These are phyloP conservation scores for Solea senegalensis DNA, from an alignment of 2,113 vertebrate species.

Conservation along the genomic window DNA sequence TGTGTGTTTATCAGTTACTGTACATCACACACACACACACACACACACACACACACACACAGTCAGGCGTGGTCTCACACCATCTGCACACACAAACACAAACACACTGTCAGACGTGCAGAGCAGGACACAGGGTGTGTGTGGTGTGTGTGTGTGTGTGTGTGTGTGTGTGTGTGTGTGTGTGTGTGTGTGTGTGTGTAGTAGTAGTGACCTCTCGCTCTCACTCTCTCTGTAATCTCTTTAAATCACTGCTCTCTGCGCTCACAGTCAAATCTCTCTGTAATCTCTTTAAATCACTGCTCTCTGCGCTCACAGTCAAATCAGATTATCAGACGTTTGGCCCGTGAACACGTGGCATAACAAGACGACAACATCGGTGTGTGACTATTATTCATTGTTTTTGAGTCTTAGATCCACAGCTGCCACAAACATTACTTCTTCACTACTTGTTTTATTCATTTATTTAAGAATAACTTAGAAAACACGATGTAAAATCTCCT, in stretches of 20 bases:
- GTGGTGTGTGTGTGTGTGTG: too few species aligned
- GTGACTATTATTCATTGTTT: too few species aligned
- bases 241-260: conserved; percentile 20
- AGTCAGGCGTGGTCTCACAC: conserved; percentile 26
- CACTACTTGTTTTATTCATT: too few species aligned
- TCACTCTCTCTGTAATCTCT: conserved; percentile 16
- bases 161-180: too few species aligned
- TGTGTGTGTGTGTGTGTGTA: too few species aligned
- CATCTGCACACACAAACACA: conserved; percentile 25
- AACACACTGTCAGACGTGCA: conserved; percentile 9
- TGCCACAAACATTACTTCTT: too few species aligned
- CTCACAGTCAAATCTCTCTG: conserved; percentile 21
- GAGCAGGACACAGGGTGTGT: neutral
- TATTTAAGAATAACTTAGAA: too few species aligned
- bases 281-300: conserved; percentile 20
- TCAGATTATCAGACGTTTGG: conserved; percentile 27
- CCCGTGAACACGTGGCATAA: conserved; percentile 17
- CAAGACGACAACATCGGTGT: neutral
- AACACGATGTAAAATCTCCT: too few species aligned
- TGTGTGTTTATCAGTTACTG: too few species aligned
- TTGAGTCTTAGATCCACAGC: too few species aligned
- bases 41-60: neutral
- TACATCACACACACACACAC: neutral
- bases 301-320: conserved; percentile 14
- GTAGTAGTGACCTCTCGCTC: neutral